Evolutionary conservation across 2,113 vertebrate species (phyloP).

Genomic region (Panthera leo): DNA sequence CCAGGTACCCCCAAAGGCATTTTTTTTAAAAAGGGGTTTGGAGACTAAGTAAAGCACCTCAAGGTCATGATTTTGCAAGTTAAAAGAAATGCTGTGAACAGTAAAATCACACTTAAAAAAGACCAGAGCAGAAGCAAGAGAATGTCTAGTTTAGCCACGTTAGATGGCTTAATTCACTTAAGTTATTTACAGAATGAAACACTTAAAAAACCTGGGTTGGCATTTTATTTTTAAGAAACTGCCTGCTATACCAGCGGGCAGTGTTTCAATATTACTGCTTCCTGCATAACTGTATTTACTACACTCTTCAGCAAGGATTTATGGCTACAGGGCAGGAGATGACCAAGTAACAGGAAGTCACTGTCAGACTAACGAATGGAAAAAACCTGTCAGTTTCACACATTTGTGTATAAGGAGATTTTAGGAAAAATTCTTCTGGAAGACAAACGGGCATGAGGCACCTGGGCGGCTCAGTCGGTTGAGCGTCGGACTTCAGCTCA

Average conservation of each 20-base stretch:
- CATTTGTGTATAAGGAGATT: background rate
- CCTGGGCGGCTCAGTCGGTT: too few relatives aligned
- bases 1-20: background rate
- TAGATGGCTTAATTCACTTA: conserved; percentile 24
- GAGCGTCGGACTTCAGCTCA: too few relatives aligned
- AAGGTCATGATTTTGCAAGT: background rate
- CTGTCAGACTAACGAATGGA: background rate
- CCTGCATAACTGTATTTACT: background rate
- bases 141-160: background rate
- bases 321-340: background rate
- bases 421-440: background rate
- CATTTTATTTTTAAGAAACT: background rate
- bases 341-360: background rate
- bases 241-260: background rate
- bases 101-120: background rate
- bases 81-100: background rate
- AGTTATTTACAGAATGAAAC: conserved; percentile 15
- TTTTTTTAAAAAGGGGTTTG: background rate
- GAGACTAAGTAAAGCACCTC: background rate
- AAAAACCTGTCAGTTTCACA: background rate
- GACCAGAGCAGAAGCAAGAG: background rate
- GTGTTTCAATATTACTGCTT: background rate
- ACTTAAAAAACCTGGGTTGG: background rate
- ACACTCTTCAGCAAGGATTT: background rate
- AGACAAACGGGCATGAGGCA: background rate